Evolutionary conservation across 1,140 invertebrate genomes (phyloP).

Genomic region (Drosophila pallidifrons): DNA sequence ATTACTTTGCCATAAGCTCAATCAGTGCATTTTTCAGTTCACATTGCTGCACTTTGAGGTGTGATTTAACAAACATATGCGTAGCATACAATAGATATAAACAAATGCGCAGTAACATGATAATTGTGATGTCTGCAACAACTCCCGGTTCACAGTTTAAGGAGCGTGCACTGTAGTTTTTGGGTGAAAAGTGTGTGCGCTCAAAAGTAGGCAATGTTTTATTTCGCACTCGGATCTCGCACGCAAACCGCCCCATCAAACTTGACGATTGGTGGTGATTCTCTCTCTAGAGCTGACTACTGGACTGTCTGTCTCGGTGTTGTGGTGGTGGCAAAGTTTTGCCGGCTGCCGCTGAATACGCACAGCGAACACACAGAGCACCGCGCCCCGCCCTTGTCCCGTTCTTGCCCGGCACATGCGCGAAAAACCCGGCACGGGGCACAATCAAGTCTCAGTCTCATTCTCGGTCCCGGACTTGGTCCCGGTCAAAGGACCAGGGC

Average conservation of each 20-base stretch:
- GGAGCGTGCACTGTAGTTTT: background rate
- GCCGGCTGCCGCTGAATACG: conserved; percentile 79
- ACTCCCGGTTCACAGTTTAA: too few relatives aligned
- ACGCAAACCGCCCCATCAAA: conserved; percentile 8
- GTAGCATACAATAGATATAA: too few relatives aligned
- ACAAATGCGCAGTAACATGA: too few relatives aligned
- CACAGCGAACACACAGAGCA: conserved; percentile 47
- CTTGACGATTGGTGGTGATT: conserved; percentile 52
- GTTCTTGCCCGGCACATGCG: conserved; percentile 54
- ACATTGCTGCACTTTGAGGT: too few relatives aligned
- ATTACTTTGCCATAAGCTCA: too few relatives aligned
- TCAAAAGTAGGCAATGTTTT: conserved; percentile 61
- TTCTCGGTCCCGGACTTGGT: too few relatives aligned
- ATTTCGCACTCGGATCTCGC: background rate
- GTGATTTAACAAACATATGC: too few relatives aligned
- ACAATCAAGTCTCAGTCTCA: too few relatives aligned
- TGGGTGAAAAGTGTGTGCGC: conserved; percentile 52
- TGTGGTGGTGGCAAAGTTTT: conserved; percentile 43
- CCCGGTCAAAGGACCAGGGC: conserved; percentile 66
- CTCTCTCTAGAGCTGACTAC: conserved; percentile 24
- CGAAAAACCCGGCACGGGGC: conserved; percentile 17
- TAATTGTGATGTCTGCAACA: too few relatives aligned
- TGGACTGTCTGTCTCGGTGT: conserved; percentile 8
- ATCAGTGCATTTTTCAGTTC: too few relatives aligned
- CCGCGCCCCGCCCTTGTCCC: conserved; percentile 26